Conservation (phyloP, 2,113 vertebrate genomes). For the Sapajus apella region DNA sequence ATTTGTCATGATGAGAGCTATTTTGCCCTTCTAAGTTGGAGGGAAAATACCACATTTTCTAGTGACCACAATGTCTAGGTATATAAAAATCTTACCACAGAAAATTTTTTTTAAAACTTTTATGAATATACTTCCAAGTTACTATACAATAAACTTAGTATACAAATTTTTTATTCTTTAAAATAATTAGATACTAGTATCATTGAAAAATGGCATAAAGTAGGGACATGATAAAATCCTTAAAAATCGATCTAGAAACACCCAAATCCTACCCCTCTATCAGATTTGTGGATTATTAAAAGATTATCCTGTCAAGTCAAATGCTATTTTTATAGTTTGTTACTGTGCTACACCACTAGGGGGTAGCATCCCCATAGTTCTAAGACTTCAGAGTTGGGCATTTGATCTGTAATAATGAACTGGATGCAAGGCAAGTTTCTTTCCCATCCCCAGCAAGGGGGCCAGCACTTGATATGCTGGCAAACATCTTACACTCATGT, state of each 20-base stretch:
- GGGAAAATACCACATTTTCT: slow-evolving; percentile 5
- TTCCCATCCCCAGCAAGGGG: background rate
- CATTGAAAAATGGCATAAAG: background rate
- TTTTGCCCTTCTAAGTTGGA: background rate
- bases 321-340: background rate
- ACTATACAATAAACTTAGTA: too few species aligned
- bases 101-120: background rate
- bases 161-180: too few species aligned
- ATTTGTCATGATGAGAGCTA: background rate
- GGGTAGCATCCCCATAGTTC: slow-evolving; percentile 32
- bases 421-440: background rate
- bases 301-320: background rate
- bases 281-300: background rate
- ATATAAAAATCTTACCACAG: background rate
- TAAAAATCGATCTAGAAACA: background rate
- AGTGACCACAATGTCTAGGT: background rate
- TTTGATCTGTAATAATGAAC: background rate
- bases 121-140: too few species aligned
- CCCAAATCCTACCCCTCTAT: background rate
- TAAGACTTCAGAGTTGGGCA: background rate
- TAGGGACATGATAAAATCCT: background rate
- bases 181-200: background rate
- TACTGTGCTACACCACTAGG: slow-evolving; percentile 36
- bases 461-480: background rate
- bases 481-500: background rate